Base-by-base conservation (phyloP, 2,888 invertebrate genomes). In the Steinernema hermaphroditum region DNA sequence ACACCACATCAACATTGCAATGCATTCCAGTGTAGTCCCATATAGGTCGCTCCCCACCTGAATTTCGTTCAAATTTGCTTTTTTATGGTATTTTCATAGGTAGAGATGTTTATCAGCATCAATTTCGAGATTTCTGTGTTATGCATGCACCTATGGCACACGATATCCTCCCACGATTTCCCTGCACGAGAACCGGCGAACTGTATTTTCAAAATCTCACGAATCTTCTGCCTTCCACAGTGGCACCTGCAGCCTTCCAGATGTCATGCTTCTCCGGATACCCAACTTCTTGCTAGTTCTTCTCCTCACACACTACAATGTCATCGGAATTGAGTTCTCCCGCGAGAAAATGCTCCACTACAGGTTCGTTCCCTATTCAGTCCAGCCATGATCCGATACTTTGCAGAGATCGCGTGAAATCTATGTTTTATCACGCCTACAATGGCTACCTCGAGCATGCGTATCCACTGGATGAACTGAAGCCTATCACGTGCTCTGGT, bases 381-480 rank as follows among this genome's bases (percentile, higher is more conserved):
- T 2, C 6, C 14, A 6, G 41, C 22, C 27, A 37, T 12, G 16
- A 12, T 6, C n/a, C 2, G 2, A 22, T 29, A 32, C 32, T 32
- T 62, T 87, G 70, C 84, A 90, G 96, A 80, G 93, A 94, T 86
- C 93, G 94, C 88, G 95, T 94, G 0, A 90, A 92, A 34, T 91
- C 91, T 74, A 97, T 98, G 96, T 98, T 98, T 87, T 93, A 96
- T 86, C 96, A 97, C 91, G 96, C 96, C 0, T 98, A 98, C 87
- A 92, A 96, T 77, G 93, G 95, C 81, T 98, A 98, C 86, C 90
- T 98, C 77, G 91, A 91, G 74, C 92, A 94, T 89, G 98, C 97
- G 0, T 95, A 93, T 87, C 96, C 96, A 0, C 94, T 93, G 86
- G 98, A 98, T 88, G 98, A 98, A 87, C 88, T 98, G 19, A 91